These are phyloP conservation scores for Rhinogobius similis DNA, from an alignment of 2,113 vertebrate genomes.

Conservation along the genomic window DNA sequence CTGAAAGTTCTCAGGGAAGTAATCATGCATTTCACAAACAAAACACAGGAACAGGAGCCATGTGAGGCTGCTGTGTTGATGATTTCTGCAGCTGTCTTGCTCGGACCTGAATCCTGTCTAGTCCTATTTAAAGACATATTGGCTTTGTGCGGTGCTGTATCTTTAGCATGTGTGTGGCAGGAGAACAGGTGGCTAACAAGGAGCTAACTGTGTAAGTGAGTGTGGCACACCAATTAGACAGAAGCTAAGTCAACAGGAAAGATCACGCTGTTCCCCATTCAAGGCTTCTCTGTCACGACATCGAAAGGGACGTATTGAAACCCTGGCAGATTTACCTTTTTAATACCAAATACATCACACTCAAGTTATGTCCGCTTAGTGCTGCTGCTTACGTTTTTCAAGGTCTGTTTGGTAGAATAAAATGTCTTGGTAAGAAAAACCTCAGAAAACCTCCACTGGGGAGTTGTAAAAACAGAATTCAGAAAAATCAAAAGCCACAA, in stretches of 20 bases:
- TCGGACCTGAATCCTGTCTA: background rate
- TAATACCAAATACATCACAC: background rate
- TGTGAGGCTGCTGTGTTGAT: background rate
- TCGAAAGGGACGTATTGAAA: background rate
- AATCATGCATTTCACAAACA: background rate
- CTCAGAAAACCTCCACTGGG: background rate
- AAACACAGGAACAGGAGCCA: background rate
- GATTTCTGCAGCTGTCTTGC: background rate
- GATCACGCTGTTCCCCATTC: constrained; percentile 8
- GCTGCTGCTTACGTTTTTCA: background rate
- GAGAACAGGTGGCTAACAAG: constrained; percentile 3
- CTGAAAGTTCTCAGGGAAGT: background rate
- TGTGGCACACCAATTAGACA: constrained; percentile 5
- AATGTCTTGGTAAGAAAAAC: constrained; percentile 17
- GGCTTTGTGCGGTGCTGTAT: background rate
- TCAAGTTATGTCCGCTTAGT: background rate
- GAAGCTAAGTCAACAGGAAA: constrained; percentile 8
- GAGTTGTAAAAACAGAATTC: background rate
- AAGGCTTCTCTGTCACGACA: constrained; percentile 4
- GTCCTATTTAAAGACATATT: background rate
- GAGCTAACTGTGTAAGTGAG: background rate
- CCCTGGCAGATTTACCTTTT: background rate
- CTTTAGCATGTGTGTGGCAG: background rate
- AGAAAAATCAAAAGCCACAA: constrained; percentile 18
- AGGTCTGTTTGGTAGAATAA: constrained; percentile 8